Base-by-base conservation (phyloP, 2,113 vertebrate species). In the Oncorhynchus mykiss region DNA sequence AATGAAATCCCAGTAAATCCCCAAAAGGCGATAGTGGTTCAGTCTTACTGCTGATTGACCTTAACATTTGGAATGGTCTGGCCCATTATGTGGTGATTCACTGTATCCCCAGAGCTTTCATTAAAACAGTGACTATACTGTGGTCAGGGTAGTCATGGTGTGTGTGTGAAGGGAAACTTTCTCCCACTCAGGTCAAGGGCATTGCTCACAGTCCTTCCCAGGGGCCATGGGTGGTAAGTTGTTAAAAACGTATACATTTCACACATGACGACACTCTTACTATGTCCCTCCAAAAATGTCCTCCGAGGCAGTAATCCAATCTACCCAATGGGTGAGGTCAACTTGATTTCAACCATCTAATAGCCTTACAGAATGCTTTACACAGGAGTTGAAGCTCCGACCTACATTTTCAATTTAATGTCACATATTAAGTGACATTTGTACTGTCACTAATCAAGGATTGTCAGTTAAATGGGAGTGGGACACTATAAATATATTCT, bases 371-470 rank as follows among this genome's bases (percentile, higher is more conserved):
- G 9, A 48, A 62, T 5, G 1, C 34, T 78, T 69, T 48, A 60
- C 75, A 67, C 16, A 68, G 29, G 16, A 20, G n/a, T 51, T 48
- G 65, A 20, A 1, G 18, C 73, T 80, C 51, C 3, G 64, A 64
- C 66, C 72, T 25, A 73, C 22, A 73, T 73, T 78, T 77, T 70
- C 64, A n/a, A 69, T 72, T 82, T 81, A 74, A 73, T 71, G 34
- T 78, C 62, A 76, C 49, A 71, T 76, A 78, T 86, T 80, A 85
- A 73, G 74, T 76, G 71, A 82, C 22, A 80, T 72, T 74, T 81
- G 51, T 62, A 72, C 20, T 39, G 48, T 70, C 75, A 54, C 81
- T 77, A 82, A 79, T 84, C 78, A 80, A 68, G 66, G n/a, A 64
- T 60, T 75, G 75, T 85, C 74, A 72, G 74, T 48, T 80, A 69